Evolutionary conservation across 1,140 invertebrate species (phyloP), one percentile per base, ranked within the genome.

Genomic region (Pogonognathellus flavescens): DNA sequence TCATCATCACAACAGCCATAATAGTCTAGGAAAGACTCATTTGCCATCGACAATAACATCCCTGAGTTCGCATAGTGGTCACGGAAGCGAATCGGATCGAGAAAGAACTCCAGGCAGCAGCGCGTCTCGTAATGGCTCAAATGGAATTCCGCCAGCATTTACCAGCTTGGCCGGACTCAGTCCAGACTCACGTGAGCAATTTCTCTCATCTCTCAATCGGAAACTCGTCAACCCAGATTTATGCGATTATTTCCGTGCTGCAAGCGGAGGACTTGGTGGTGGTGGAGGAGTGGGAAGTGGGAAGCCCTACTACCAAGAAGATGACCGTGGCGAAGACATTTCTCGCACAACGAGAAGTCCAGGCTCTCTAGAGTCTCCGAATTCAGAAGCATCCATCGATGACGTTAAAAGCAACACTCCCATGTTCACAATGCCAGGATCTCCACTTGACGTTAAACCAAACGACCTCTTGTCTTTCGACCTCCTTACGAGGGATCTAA

Each of bases 381-480:
- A 88, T 80, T 89, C 88, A 4, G 88, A 89, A 84, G 87, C 87
- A 22, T 88, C 88, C 14, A 70, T 66, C 16, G 88, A 88, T 59
- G 85, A 87, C 22, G 72, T 66, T 22, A 87, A 87, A 85, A 86
- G 82, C 18, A 86, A 72, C 22, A 87, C 82, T 31, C 85, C 86
- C 11, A 50, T 88, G 25, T 88, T 88, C 70, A 85, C 80, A 41
- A 76, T 88, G 57, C 88, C 85, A 25, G 88, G 88, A 86, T 88
- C 88, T 87, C 88, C 88, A 20, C 50, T 89, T 20, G 88, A 89
- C 25, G 83, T 88, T 9, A 89, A 89, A 81, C 87, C 87, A 16
- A 89, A 86, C 72, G 88, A 89, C 59, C 81, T 89, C 18, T 72
- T 87, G n/a, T 87, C 88, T 9, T 88, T 89, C 66, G 88, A 89